Conservation (phyloP, 1,140 invertebrate species). For the Drosophila busckii region DNA sequence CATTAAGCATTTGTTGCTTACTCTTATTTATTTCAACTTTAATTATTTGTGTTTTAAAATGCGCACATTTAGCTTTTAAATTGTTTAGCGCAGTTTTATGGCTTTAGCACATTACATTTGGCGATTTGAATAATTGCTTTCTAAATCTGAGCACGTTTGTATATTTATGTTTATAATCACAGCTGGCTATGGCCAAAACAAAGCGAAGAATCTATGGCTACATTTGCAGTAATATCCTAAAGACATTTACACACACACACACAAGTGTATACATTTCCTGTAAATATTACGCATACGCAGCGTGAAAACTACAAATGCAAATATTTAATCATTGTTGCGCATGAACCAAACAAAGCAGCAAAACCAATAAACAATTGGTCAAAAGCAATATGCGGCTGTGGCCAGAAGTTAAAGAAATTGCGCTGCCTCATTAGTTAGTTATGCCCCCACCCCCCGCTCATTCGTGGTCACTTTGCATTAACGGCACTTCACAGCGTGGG, state of each 20-base stretch:
- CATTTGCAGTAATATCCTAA: conserved; percentile 8
- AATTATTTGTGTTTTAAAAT: no score
- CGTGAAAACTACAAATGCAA: conserved; percentile 57
- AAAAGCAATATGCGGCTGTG: conserved; percentile 52
- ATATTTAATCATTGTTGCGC: conserved; percentile 64
- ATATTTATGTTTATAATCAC: no score
- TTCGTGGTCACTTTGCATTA: conserved; percentile 32
- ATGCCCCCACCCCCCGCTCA: not conserved
- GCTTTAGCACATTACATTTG: no score
- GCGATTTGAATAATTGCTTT: no score
- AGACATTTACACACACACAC: not conserved
- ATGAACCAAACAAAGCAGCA: conserved; percentile 45
- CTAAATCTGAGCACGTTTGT: no score
- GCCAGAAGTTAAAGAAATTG: no score
- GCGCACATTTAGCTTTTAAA: no score
- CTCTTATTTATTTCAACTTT: no score
- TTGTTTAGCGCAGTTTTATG: no score
- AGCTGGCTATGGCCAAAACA: no score
- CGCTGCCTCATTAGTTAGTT: conserved; percentile 49
- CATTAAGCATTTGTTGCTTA: no score
- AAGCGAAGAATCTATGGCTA: conserved; percentile 1
- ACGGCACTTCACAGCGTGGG: no score
- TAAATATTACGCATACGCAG: conserved; percentile 62
- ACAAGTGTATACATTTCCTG: conserved; percentile 41
- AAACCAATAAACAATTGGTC: conserved; percentile 49